Conservation (phyloP, 2,888 invertebrate genomes). For the Clepsis dumicolana region DNA sequence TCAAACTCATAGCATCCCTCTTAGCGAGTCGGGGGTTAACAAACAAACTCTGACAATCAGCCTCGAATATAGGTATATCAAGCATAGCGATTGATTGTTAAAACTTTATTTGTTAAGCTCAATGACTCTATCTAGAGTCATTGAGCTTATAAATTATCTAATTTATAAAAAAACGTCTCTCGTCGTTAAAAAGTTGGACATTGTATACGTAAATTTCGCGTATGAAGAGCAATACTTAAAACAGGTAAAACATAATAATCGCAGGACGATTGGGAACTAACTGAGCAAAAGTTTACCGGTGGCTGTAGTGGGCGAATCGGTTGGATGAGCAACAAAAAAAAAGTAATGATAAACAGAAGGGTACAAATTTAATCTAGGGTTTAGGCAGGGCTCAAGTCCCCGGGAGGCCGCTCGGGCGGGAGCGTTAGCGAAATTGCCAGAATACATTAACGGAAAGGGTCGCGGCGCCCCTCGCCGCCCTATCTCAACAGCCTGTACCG, state of each 20-base stretch:
- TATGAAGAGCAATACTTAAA: constrained; percentile 16
- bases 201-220: background rate
- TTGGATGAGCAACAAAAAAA: constrained; percentile 60
- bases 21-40: too few relatives aligned
- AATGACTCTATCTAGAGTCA: background rate
- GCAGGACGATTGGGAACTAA: constrained; percentile 26
- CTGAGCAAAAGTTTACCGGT: constrained; percentile 27
- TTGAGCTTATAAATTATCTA: too few relatives aligned
- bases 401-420: constrained; percentile 52
- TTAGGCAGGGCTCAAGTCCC: constrained; percentile 62
- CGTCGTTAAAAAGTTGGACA: constrained; percentile 22
- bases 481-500: constrained; percentile 75
- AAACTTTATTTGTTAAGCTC: constrained; percentile 1
- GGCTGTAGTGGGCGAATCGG: constrained; percentile 49
- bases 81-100: background rate
- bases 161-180: constrained; percentile 6
- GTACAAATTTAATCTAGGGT: constrained; percentile 76
- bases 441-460: constrained; percentile 77
- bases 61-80: background rate
- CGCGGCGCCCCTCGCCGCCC: constrained; percentile 58
- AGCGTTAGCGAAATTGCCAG: constrained; percentile 74
- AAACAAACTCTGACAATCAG: background rate
- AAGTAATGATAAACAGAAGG: constrained; percentile 70
- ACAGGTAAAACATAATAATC: constrained; percentile 32
- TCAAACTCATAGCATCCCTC: too few relatives aligned